phyloP scores from a whole-genome alignment of 2,113 vertebrate genomes.

The Oreochromis aureus region DNA sequence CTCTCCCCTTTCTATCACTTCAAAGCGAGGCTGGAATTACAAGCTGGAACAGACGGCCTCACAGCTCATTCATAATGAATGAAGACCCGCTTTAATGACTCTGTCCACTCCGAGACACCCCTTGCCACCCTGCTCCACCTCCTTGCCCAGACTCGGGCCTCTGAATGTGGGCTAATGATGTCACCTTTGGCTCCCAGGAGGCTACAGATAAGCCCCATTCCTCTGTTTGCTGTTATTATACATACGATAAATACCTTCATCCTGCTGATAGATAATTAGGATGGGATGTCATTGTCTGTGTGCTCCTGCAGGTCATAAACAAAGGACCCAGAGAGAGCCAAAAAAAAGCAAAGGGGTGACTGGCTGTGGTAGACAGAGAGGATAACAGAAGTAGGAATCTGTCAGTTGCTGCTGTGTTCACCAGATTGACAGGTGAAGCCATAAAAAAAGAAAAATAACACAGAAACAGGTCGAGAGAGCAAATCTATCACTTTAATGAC shows the following conservation, averaged over 20 bases:
- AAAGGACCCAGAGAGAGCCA: background rate
- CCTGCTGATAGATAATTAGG: conserved; percentile 23
- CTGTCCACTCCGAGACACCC: conserved; percentile 30
- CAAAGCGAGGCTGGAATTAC: conserved; percentile 53
- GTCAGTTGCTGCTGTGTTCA: background rate
- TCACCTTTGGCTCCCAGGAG: conserved; percentile 32
- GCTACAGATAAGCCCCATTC: background rate
- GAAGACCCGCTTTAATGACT: conserved; percentile 54
- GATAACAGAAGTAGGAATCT: background rate
- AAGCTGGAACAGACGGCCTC: conserved; percentile 27
- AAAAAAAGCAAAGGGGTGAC: background rate
- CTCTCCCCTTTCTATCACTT: conserved; percentile 36
- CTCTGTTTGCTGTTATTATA: conserved; percentile 41
- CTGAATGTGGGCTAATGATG: conserved; percentile 53
- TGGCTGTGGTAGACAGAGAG: background rate
- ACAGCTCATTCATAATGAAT: conserved; percentile 64
- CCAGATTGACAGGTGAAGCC: conserved; percentile 30
- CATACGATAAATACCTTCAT: conserved; percentile 31
- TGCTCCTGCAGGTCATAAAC: background rate
- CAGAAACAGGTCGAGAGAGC: conserved; percentile 27
- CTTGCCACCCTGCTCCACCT: background rate
- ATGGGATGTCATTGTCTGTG: background rate
- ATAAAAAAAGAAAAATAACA: conserved; percentile 19
- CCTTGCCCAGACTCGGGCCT: background rate
- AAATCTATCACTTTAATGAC: conserved; percentile 60